Evolutionary conservation across 1,140 invertebrate species (phyloP).

Genomic region (Samia ricini): DNA sequence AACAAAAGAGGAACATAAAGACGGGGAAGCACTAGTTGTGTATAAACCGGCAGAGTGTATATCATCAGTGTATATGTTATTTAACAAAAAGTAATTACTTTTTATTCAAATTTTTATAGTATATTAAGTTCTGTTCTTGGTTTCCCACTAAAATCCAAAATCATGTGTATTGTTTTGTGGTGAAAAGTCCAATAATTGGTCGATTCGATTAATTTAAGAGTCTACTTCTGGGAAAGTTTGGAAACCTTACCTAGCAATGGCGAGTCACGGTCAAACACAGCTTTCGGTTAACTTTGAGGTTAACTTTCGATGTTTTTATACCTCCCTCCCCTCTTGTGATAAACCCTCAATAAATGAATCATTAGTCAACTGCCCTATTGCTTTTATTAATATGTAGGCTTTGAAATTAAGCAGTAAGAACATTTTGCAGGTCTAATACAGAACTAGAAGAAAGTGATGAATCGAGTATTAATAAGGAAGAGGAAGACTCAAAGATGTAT

Average conservation of each 20-base stretch:
- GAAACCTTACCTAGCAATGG: too few relatives aligned
- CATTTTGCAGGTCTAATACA: constrained; percentile 7
- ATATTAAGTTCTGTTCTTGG: not conserved
- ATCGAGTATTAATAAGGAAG: not conserved
- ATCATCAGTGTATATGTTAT: constrained; percentile 46
- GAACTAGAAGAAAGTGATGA: constrained; percentile 12
- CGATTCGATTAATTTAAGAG: not conserved
- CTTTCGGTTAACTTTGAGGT: too few relatives aligned
- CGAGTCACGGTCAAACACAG: too few relatives aligned
- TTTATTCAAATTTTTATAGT: constrained; percentile 3
- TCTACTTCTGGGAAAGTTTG: not conserved
- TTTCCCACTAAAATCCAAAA: too few relatives aligned
- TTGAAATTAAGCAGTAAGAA: not conserved
- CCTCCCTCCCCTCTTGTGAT: too few relatives aligned
- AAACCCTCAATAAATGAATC: not conserved
- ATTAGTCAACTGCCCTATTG: not conserved
- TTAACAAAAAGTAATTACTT: constrained; percentile 21
- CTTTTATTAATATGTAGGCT: too few relatives aligned
- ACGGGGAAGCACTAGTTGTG: constrained; percentile 42
- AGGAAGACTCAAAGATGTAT: constrained; percentile 34
- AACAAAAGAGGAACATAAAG: constrained; percentile 47
- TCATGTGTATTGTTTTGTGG: not conserved
- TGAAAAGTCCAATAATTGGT: not conserved
- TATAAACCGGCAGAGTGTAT: constrained; percentile 45
- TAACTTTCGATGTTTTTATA: too few relatives aligned